A percentile compares a stretch with the other conserved stretches of the same genome.
Conservation (phyloP, 2,888 invertebrate species). For the Spisula subtruncata region DNA sequence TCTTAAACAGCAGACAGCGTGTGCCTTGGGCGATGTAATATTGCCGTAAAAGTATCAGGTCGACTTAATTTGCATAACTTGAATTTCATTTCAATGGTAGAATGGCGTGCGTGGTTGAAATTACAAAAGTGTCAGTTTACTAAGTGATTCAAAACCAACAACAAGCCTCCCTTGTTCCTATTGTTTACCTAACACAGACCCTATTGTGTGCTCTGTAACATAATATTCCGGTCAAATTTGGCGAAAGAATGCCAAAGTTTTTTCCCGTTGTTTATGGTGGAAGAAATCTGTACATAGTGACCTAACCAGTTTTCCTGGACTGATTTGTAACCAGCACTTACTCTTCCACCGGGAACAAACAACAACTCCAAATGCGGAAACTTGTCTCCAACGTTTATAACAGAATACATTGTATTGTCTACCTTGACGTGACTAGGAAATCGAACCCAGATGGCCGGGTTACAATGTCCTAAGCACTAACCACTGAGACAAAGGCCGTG, state of each 20-base stretch:
- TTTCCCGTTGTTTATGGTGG: no score
- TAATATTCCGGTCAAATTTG: slow-evolving; percentile 3
- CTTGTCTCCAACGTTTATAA: no score
- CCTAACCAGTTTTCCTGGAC: no score
- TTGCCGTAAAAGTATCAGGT: background rate
- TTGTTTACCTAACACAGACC: background rate
- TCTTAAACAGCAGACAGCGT: background rate
- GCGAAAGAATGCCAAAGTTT: background rate
- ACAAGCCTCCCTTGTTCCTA: background rate
- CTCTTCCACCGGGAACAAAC: no score
- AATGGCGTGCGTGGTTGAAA: background rate
- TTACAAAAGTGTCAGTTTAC: background rate
- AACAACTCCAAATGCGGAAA: no score
- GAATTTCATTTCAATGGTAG: background rate
- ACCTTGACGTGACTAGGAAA: no score
- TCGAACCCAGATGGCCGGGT: no score
- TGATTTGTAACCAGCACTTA: no score
- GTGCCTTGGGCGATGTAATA: background rate
- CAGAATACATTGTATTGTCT: no score
- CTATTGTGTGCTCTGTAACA: slow-evolving; percentile 2
- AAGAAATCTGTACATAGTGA: no score
- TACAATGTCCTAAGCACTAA: background rate
- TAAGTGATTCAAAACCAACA: background rate
- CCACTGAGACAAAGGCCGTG: background rate
- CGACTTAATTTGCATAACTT: background rate